Percentiles rank a stretch among this genome's conserved stretches.
phyloP scores from a whole-genome alignment of 2,888 invertebrate species.

The Coecobrya sp. region DNA sequence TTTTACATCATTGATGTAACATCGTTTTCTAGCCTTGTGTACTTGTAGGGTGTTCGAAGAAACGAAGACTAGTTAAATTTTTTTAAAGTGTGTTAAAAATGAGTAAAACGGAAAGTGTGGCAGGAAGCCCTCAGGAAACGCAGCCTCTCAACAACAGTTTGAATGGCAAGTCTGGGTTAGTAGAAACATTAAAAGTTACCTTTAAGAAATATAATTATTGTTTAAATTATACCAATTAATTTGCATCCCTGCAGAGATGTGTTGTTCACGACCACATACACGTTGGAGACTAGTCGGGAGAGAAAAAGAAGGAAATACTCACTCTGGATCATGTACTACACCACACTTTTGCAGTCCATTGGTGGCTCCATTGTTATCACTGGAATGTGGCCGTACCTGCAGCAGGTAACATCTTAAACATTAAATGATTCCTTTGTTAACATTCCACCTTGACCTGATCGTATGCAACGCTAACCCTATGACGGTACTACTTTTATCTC shows the following conservation, averaged over 20 bases:
- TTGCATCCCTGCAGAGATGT: constrained; percentile 9
- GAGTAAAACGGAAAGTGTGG: not conserved
- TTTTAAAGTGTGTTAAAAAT: constrained; percentile 4
- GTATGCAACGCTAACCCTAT: not conserved
- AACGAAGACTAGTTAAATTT: too few species aligned
- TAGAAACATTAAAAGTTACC: not conserved
- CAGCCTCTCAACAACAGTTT: constrained; percentile 46
- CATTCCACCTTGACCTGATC: not conserved
- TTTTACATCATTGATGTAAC: too few species aligned
- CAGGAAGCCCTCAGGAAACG: not conserved
- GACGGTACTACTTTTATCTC: too few species aligned
- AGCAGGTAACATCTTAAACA: too few species aligned
- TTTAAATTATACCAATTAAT: too few species aligned
- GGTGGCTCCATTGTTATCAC: constrained; percentile 96
- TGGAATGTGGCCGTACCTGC: constrained; percentile 96
- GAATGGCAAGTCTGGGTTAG: constrained; percentile 10
- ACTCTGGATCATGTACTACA: constrained; percentile 94
- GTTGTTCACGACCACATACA: constrained; percentile 41
- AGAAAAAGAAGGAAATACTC: constrained; percentile 93
- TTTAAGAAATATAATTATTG: too few species aligned
- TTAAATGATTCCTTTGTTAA: not conserved
- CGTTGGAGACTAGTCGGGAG: constrained; percentile 91
- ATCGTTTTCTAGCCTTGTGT: too few species aligned
- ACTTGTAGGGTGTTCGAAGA: too few species aligned
- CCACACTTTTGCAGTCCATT: constrained; percentile 96